Conservation (phyloP, 2,113 vertebrate species). For the Cynocephalus volans region DNA sequence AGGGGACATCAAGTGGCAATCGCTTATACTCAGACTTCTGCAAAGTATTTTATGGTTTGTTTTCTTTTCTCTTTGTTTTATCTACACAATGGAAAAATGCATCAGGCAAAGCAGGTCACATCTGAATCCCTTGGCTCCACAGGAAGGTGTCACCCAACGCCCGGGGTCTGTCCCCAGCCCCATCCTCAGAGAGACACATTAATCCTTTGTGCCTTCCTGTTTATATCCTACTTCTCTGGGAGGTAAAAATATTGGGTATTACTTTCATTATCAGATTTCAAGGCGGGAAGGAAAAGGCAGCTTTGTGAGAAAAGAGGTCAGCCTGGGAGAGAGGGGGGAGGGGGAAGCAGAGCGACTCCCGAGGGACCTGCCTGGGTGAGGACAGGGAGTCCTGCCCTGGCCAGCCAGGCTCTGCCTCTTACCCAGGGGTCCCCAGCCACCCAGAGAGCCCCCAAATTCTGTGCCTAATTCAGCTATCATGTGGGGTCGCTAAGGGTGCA, state of each 20-base stretch:
- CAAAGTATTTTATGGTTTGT: conserved; percentile 89
- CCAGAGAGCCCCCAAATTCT: neutral
- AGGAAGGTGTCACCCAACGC: conserved; percentile 82
- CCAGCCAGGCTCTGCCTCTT: neutral
- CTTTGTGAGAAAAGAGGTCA: conserved; percentile 80
- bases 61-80: conserved; percentile 90
- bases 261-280: conserved; percentile 90
- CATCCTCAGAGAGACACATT: conserved; percentile 86
- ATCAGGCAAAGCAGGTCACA: conserved; percentile 82
- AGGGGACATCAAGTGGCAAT: conserved; percentile 85
- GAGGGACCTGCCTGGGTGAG: neutral
- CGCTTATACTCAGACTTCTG: conserved; percentile 82
- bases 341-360: neutral
- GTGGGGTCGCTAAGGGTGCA: neutral
- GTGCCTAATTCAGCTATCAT: neutral
- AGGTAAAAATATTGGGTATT: conserved; percentile 88
- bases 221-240: conserved; percentile 87
- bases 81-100: conserved; percentile 88
- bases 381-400: neutral
- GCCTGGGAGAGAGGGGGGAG: neutral
- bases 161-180: conserved; percentile 75
- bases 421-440: neutral
- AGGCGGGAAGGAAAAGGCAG: conserved; percentile 75
- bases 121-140: conserved; percentile 81
- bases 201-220: conserved; percentile 90